Percentiles rank a stretch among this genome's conserved stretches.
Evolutionary conservation across 2,797 vertebrate genomes (phyloP).

Genomic region (Adelosebastes latens): DNA sequence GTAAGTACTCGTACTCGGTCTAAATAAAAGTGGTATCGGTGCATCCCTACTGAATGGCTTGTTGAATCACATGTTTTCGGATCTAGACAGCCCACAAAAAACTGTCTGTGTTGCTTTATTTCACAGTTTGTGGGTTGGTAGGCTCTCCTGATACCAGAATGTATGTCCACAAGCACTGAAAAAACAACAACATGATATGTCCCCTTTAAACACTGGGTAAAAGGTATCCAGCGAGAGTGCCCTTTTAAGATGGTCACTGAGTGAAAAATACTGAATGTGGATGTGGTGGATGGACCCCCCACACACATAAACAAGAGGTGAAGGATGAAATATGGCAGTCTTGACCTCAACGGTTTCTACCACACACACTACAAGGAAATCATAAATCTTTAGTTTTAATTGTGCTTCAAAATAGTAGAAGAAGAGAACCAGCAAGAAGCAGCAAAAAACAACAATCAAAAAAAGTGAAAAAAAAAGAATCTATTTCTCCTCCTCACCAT

Average conservation of each 20-base stretch:
- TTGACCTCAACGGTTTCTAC: conserved; percentile 13
- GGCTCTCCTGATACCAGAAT: no score
- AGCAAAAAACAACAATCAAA: conserved; percentile 28
- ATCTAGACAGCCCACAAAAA: not conserved
- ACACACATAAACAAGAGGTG: conserved; percentile 47
- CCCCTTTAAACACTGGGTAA: not conserved
- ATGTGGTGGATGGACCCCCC: conserved; percentile 46
- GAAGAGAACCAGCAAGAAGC: conserved; percentile 11
- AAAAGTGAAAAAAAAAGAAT: not conserved
- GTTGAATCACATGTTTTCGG: not conserved
- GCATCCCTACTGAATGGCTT: no score
- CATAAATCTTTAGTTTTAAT: conserved; percentile 47
- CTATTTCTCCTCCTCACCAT: not conserved
- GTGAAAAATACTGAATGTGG: conserved; percentile 40
- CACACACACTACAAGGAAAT: conserved; percentile 41
- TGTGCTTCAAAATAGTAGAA: conserved; percentile 35
- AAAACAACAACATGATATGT: not conserved
- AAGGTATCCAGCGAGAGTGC: not conserved
- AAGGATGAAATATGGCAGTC: conserved; percentile 37
- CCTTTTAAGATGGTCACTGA: conserved; percentile 22
- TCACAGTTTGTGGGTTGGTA: not conserved
- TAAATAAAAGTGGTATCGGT: no score
- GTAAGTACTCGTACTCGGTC: no score
- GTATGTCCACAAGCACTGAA: not conserved
- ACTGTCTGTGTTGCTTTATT: not conserved